A percentile compares a stretch with the other conserved stretches of the same genome.
phyloP scores from a whole-genome alignment of 1,140 invertebrate genomes.

The Penaeus chinensis region DNA sequence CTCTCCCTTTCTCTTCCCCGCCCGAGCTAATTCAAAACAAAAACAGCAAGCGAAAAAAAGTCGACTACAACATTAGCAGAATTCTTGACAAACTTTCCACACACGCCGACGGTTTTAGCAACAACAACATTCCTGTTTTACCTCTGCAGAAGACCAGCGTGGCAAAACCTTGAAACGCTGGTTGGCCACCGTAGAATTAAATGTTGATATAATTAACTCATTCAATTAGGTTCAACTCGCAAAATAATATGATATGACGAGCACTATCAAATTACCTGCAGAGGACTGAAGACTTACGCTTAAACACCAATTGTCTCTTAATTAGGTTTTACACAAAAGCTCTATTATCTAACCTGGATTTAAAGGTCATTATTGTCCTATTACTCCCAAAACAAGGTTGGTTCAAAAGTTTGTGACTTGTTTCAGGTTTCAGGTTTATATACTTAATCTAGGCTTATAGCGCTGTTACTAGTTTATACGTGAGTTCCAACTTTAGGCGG shows the following conservation, averaged over 20 bases:
- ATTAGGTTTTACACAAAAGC: slow-evolving; percentile 53
- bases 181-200: slow-evolving; percentile 43
- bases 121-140: too few relatives aligned
- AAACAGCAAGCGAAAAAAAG: too few relatives aligned
- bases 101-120: too few relatives aligned
- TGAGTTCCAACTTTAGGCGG: too few relatives aligned
- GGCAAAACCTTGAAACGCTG: not conserved
- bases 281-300: slow-evolving; percentile 45
- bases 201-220: slow-evolving; percentile 54
- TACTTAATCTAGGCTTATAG: slow-evolving; percentile 15
- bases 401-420: not conserved
- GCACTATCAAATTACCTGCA: slow-evolving; percentile 38
- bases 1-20: too few relatives aligned
- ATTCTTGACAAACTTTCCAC: too few relatives aligned
- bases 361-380: slow-evolving; percentile 38
- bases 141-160: slow-evolving; percentile 4
- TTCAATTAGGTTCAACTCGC: slow-evolving; percentile 40
- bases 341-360: slow-evolving; percentile 48
- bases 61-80: too few relatives aligned
- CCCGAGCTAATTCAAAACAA: too few relatives aligned
- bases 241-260: slow-evolving; percentile 19
- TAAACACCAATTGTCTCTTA: slow-evolving; percentile 44
- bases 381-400: not conserved
- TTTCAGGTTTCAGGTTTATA: not conserved
- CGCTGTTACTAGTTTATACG: not conserved